phyloP scores from a whole-genome alignment of 1,140 invertebrate species.

The Hermetia illucens region DNA sequence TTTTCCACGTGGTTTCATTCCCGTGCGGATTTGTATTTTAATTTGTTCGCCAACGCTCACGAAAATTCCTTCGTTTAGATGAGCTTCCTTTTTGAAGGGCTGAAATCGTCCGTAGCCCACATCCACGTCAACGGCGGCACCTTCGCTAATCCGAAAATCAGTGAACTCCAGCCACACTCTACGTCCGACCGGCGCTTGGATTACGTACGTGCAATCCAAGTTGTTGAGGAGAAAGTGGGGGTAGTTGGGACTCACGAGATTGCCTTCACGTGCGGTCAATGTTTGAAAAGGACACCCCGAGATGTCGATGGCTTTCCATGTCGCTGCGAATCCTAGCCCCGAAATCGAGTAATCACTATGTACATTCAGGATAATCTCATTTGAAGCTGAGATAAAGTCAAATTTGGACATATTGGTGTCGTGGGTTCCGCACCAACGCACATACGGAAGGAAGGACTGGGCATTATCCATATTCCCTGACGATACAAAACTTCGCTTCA shows the following conservation, averaged over 20 bases:
- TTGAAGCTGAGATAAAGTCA: slow-evolving; percentile 42
- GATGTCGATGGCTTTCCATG: slow-evolving; percentile 52
- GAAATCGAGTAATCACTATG: slow-evolving; percentile 55
- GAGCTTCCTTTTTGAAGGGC: slow-evolving; percentile 33
- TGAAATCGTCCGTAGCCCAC: slow-evolving; percentile 35
- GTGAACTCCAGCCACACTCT: slow-evolving; percentile 49
- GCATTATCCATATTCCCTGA: slow-evolving; percentile 9
- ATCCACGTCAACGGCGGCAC: slow-evolving; percentile 38
- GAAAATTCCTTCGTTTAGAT: slow-evolving; percentile 43
- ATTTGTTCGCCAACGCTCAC: slow-evolving; percentile 42
- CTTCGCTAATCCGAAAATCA: slow-evolving; percentile 39
- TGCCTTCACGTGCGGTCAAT: slow-evolving; percentile 43
- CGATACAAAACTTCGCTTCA: too few species aligned
- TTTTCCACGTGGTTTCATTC: slow-evolving; percentile 36
- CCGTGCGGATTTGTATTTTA: slow-evolving; percentile 39
- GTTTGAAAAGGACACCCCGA: slow-evolving; percentile 47
- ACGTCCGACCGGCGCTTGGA: slow-evolving; percentile 42
- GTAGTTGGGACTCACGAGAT: slow-evolving; percentile 47
- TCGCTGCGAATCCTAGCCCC: slow-evolving; percentile 45
- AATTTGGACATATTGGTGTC: slow-evolving; percentile 38
- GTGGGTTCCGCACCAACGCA: slow-evolving; percentile 40
- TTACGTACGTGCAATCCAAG: slow-evolving; percentile 50
- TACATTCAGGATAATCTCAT: slow-evolving; percentile 45
- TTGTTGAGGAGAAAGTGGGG: slow-evolving; percentile 47
- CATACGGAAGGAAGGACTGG: slow-evolving; percentile 16